phyloP scores from a whole-genome alignment of 1,140 invertebrate genomes.

The Aphelenchoides fujianensis region DNA sequence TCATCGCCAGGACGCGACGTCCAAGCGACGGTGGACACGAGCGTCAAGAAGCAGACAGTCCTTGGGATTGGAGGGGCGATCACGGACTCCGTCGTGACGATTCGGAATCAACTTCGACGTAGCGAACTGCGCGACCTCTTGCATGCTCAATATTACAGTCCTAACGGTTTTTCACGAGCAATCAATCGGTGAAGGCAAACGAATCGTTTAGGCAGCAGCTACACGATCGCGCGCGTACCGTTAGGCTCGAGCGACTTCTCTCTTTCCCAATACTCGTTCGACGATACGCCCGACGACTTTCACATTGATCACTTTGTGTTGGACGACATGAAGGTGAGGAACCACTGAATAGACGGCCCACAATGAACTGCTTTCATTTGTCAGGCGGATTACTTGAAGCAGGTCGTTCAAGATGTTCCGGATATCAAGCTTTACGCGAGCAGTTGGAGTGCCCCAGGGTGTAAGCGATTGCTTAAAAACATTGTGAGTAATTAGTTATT shows the following conservation, averaged over 20 bases:
- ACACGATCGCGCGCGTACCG: not conserved
- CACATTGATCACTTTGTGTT: not conserved
- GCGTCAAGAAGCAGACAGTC: not conserved
- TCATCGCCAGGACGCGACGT: not conserved
- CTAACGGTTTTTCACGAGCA: not conserved
- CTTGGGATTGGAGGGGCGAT: not conserved
- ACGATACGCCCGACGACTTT: not conserved
- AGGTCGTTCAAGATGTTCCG: not conserved
- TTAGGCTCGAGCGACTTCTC: conserved; percentile 3
- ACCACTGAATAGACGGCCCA: not conserved
- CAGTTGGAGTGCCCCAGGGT: not conserved
- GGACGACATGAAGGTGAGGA: not conserved
- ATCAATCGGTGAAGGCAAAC: not conserved
- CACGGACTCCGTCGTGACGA: not conserved
- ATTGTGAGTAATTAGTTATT: not conserved
- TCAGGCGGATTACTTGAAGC: not conserved
- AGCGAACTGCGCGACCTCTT: no score
- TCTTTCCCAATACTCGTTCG: not conserved
- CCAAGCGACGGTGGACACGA: not conserved
- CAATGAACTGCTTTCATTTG: not conserved
- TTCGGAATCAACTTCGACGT: conserved; percentile 4
- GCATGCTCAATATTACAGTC: not conserved
- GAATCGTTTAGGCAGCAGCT: conserved; percentile 1
- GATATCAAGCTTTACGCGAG: not conserved
- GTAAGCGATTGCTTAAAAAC: not conserved